A percentile compares a stretch with the other conserved stretches of the same genome.
These are phyloP conservation scores for Megathymus violae DNA, from an alignment of 1,140 invertebrate genomes.

Conservation along the genomic window DNA sequence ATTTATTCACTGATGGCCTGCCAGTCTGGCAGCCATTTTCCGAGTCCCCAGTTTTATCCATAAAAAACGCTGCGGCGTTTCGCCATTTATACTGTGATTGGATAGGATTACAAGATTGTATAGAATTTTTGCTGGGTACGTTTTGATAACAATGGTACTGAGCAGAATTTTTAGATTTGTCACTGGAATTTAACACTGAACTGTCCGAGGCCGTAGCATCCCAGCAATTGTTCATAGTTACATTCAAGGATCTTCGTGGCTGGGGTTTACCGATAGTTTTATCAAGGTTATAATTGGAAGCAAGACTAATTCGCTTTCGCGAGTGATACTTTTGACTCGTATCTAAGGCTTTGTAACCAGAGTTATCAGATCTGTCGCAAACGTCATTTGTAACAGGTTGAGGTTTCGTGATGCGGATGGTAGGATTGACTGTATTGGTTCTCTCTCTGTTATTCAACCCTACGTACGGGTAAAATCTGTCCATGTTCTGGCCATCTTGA, in stretches of 20 bases:
- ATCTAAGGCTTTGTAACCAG: conserved; percentile 52
- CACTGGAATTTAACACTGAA: conserved; percentile 57
- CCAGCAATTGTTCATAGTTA: conserved; percentile 59
- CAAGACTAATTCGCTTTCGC: conserved; percentile 66
- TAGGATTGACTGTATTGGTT: conserved; percentile 56
- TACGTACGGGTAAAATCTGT: conserved; percentile 74
- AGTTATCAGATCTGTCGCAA: conserved; percentile 62
- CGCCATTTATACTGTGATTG: conserved; percentile 71
- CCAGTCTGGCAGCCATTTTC: conserved; percentile 74
- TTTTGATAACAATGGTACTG: conserved; percentile 55
- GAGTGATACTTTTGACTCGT: conserved; percentile 66
- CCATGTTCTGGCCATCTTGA: conserved; percentile 58
- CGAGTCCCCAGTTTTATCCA: conserved; percentile 75
- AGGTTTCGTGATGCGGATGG: conserved; percentile 38
- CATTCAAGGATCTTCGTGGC: conserved; percentile 66
- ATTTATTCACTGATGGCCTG: conserved; percentile 85
- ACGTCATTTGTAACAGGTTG: conserved; percentile 40
- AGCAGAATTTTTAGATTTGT: conserved; percentile 53
- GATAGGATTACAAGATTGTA: conserved; percentile 48
- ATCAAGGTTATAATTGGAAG: conserved; percentile 59
- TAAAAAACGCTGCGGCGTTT: conserved; percentile 75
- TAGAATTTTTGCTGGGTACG: conserved; percentile 41
- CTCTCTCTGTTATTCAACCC: conserved; percentile 57
- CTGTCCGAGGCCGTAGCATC: conserved; percentile 56
- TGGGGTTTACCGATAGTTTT: conserved; percentile 63